phyloP scores from a whole-genome alignment of 1,140 invertebrate species.

The Maniola jurtina region DNA sequence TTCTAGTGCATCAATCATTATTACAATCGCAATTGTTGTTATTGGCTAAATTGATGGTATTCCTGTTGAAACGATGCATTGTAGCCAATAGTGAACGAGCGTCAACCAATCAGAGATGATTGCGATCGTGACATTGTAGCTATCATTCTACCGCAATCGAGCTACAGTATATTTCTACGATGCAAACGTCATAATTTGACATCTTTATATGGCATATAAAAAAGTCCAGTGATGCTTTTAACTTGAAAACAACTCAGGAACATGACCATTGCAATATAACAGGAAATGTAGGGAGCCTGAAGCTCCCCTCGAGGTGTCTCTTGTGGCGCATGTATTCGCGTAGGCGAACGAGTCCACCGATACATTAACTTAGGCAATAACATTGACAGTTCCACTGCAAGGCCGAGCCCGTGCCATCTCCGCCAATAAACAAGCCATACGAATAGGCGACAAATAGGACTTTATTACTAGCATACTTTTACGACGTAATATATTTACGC shows the following conservation, averaged over 20 bases:
- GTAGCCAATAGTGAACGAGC: too few species aligned
- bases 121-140: too few species aligned
- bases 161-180: too few species aligned
- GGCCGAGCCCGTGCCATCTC: constrained; percentile 30
- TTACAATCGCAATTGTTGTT: too few species aligned
- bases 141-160: too few species aligned
- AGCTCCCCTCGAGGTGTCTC: background rate
- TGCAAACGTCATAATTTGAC: too few species aligned
- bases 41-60: too few species aligned
- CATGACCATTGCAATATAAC: background rate
- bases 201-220: too few species aligned
- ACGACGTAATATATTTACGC: constrained; percentile 12
- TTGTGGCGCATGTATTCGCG: constrained; percentile 29
- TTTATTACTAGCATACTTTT: constrained; percentile 12
- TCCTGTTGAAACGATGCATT: too few species aligned
- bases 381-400: constrained; percentile 35
- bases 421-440: constrained; percentile 31
- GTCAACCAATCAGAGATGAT: too few species aligned
- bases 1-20: too few species aligned
- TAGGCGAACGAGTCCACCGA: constrained; percentile 58
- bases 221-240: too few species aligned
- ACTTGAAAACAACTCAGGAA: background rate
- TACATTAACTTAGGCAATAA: constrained; percentile 35
- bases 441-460: constrained; percentile 15
- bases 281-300: background rate